Evolutionary conservation across 2,113 vertebrate genomes (phyloP).

Genomic region (Grammomys surdaster): DNA sequence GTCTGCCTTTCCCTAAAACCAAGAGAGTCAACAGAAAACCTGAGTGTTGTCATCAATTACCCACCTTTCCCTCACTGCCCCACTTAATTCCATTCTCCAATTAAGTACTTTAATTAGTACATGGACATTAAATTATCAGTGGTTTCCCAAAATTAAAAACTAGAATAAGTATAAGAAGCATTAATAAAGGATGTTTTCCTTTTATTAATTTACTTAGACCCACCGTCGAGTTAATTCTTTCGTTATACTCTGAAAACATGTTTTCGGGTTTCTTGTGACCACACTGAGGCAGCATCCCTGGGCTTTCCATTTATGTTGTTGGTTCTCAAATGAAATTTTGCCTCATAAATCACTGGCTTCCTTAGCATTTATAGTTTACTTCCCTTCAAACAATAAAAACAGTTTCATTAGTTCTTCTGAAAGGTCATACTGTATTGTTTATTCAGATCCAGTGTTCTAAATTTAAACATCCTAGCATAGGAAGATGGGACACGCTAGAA

Average conservation of each 20-base stretch:
- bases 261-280: not conserved
- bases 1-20: not conserved
- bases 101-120: slow-evolving; percentile 26
- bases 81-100: not conserved
- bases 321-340: slow-evolving; percentile 12
- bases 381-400: slow-evolving; percentile 37
- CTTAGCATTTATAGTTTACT: slow-evolving; percentile 50
- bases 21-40: slow-evolving; percentile 47
- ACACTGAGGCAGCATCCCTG: not conserved
- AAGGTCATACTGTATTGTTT: slow-evolving; percentile 47
- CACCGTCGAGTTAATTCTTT: not conserved
- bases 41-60: not conserved
- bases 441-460: slow-evolving; percentile 45
- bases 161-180: slow-evolving; percentile 13
- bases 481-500: not conserved
- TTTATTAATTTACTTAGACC: not conserved
- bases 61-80: not conserved
- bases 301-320: slow-evolving; percentile 44
- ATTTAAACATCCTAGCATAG: slow-evolving; percentile 42
- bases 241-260: not conserved
- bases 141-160: slow-evolving; percentile 31
- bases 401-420: slow-evolving; percentile 57
- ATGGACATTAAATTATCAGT: not conserved
- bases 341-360: slow-evolving; percentile 50
- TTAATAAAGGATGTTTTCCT: not conserved